Base-by-base conservation (phyloP, 2,888 invertebrate species). In the Petrophora chlorosata region DNA sequence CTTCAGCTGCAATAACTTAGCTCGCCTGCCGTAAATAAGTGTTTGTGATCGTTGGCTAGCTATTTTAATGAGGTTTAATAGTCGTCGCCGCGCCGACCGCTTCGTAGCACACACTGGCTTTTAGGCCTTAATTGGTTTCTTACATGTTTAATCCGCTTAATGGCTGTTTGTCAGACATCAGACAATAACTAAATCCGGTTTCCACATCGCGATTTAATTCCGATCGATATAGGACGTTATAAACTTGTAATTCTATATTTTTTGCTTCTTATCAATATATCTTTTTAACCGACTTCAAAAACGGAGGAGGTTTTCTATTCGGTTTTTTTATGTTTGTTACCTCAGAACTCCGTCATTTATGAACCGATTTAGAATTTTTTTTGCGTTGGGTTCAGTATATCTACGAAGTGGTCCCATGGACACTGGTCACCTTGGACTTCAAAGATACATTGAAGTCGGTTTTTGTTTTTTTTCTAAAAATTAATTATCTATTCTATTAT, bases 41-140 rank as follows among this genome's bases (percentile, higher is more conserved):
- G 77, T 79, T 82, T 79, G 79, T 80, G 83, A 82, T 80, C 74
- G 79, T 78, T 71, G 74, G 70, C 76, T 79, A 78, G 78, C 74
- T 79, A 85, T 83, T 82, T 83, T 82, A 85, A 85, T 82, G 81
- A 83, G 79, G 79, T 81, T 83, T 80, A 86, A 83, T 82, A 81
- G 79, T 70, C 63, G 56, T 59, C 53, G 61, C 52, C 62, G n/a
- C n/a, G n/a, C n/a, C n/a, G n/a, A n/a, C 65, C 63, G 62, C 65
- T 63, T 65, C 60, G 62, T 73, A 70, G 69, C 70, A 68, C 68
- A 77, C 74, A 71, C 72, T 75, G 79, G 74, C 77, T 79, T 76
- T 75, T 79, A 80, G 69, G 69, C 80, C 73, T 79, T 86, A 85
- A 85, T 85, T 85, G 83, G 79, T 84, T 82, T 76, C 75, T 72